Conservation (phyloP, 1,140 invertebrate species). For the Riptortus pedestris region DNA sequence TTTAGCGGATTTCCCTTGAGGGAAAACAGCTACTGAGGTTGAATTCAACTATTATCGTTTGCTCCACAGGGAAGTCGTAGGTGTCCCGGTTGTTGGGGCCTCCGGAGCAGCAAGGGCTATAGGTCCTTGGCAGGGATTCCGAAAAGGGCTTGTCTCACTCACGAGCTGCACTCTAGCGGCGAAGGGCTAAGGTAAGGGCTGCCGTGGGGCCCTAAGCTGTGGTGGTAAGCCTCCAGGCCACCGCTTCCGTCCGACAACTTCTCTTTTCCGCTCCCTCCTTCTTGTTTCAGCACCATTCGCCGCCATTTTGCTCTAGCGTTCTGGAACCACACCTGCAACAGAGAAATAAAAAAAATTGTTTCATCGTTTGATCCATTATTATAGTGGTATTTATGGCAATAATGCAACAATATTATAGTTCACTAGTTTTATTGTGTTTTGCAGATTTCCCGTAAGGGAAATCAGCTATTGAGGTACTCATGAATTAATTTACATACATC, state of each 20-base stretch:
- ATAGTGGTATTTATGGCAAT: not conserved
- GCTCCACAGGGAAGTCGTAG: too few relatives aligned
- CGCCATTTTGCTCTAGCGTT: constrained; percentile 96
- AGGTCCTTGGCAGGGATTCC: not conserved
- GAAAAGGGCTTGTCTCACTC: constrained; percentile 1
- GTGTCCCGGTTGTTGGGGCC: too few relatives aligned
- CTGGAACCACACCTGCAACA: constrained; percentile 94
- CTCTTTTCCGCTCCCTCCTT: constrained; percentile 48
- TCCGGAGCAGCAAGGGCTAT: not conserved
- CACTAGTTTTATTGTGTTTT: too few relatives aligned
- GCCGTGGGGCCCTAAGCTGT: constrained; percentile 26
- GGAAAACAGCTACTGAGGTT: too few relatives aligned
- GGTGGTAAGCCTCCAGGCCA: constrained; percentile 31
- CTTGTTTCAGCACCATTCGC: constrained; percentile 79
- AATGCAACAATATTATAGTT: too few relatives aligned
- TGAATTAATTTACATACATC: too few relatives aligned
- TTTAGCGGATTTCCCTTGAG: too few relatives aligned
- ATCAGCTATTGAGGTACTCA: too few relatives aligned
- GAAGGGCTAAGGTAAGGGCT: constrained; percentile 32
- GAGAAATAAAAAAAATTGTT: constrained; percentile 35
- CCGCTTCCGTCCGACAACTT: constrained; percentile 24
- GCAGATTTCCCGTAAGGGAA: too few relatives aligned
- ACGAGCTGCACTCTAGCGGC: constrained; percentile 32
- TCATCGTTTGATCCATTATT: not conserved
- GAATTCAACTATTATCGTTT: too few relatives aligned